Base-by-base conservation (phyloP, 2,888 invertebrate genomes). In the Pyrochroa serraticornis region DNA sequence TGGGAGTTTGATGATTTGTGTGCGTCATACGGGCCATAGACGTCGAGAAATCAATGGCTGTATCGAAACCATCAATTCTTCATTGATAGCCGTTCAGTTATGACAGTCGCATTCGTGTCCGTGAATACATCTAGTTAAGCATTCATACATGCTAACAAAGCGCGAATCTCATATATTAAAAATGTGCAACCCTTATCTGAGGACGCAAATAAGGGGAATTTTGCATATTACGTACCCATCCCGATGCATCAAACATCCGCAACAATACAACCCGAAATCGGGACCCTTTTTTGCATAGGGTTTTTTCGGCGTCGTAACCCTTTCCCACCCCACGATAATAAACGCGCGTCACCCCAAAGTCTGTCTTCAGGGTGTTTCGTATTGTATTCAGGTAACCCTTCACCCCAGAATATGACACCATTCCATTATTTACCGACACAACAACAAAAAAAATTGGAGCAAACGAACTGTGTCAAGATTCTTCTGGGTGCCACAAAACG, bases 111-210 rank as follows among this genome's bases (percentile, higher is more conserved):
- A 75, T 78, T 76, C 78, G 77, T 77, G 76, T 75, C 75, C 69
- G 66, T 79, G 78, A 79, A 79, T 79, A 77, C 78, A 78, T 77
- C 80, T 80, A 79, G 80, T 80, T 80, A 80, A 73, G 76, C 79
- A 79, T 79, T 79, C 79, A 79, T 78, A 74, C 69, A 73, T 62
- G 67, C 69, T 70, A 74, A 74, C 77, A 77, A 77, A 74, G 74
- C 75, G 71, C 64, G 68, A 75, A 77, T 76, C 74, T 74, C 76
- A 76, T 77, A 77, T 76, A 77, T 77, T 75, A 73, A 73, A 70
- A 68, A 67, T 63, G 63, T 57, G 42, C 48, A 9, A 38, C 10
- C 35, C 37, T 37, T 14, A 42, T 52, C 46, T 51, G 43, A 9
- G 35, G 42, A 12, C 55, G 62, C 66, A 70, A 70, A 71, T 70